Conservation (phyloP, 1,140 invertebrate genomes). For the Drosophila auraria region DNA sequence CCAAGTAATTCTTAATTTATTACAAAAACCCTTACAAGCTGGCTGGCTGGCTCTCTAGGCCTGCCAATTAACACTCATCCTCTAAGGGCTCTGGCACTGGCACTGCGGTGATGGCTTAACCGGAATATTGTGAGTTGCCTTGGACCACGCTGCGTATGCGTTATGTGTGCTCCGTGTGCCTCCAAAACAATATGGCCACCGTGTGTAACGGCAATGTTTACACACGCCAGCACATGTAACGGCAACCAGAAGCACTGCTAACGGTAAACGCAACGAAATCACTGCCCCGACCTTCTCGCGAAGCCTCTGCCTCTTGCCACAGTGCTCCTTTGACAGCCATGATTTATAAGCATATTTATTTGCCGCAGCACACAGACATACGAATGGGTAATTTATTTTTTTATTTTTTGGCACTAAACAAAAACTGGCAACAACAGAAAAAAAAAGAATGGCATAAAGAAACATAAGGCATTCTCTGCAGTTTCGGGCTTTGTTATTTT, state of each 20-base stretch:
- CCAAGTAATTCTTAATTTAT: neutral
- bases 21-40: neutral
- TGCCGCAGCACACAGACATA: constrained; percentile 21
- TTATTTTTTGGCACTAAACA: constrained; percentile 35
- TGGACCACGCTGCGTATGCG: constrained; percentile 36
- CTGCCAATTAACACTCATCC: constrained; percentile 7
- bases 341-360: constrained; percentile 49
- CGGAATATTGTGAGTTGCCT: constrained; percentile 17
- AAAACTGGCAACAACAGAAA: constrained; percentile 22
- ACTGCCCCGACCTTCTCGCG: constrained; percentile 20
- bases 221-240: constrained; percentile 43
- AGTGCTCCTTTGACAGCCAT: constrained; percentile 36
- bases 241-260: constrained; percentile 9
- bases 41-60: neutral
- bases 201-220: constrained; percentile 47
- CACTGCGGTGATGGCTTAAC: constrained; percentile 3
- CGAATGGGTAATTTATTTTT: neutral
- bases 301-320: neutral
- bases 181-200: constrained; percentile 35
- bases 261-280: constrained; percentile 33
- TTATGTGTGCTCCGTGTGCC: constrained; percentile 21
- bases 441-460: constrained; percentile 34
- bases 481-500: constrained; percentile 6
- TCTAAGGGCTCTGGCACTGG: no score
- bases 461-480: constrained; percentile 20